Evolutionary conservation across 2,113 vertebrate species (phyloP).

Genomic region (Morone chrysops): DNA sequence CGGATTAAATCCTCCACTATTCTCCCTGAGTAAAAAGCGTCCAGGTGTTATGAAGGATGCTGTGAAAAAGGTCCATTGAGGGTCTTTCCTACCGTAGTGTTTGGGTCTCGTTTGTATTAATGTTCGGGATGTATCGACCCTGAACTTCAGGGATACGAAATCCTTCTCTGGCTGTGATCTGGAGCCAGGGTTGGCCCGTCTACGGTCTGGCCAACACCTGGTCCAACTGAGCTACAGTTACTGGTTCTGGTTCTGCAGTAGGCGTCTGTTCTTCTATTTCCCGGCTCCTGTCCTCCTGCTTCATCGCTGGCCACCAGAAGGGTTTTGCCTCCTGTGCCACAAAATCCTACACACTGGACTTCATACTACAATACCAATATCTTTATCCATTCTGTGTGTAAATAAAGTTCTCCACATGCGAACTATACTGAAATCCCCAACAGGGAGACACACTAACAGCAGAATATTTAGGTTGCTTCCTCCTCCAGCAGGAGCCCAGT

Average conservation of each 20-base stretch:
- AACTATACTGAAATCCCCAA: not conserved
- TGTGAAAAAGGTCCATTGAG: not conserved
- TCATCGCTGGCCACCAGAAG: too few relatives aligned
- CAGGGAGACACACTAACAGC: not conserved
- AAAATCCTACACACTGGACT: too few relatives aligned
- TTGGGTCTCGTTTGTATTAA: constrained; percentile 27
- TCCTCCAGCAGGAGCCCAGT: not conserved
- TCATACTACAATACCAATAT: too few relatives aligned
- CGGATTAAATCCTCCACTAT: constrained; percentile 84
- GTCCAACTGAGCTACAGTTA: too few relatives aligned
- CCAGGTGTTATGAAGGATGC: not conserved
- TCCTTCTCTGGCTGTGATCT: constrained; percentile 72
- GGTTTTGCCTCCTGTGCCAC: too few relatives aligned
- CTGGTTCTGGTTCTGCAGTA: too few relatives aligned
- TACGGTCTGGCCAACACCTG: too few relatives aligned
- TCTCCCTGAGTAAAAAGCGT: constrained; percentile 86
- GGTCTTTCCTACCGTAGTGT: constrained; percentile 65
- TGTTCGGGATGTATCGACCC: constrained; percentile 60
- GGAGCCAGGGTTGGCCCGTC: too few relatives aligned
- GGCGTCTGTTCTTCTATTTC: too few relatives aligned
- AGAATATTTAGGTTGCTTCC: not conserved
- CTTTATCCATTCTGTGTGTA: not conserved
- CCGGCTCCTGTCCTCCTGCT: too few relatives aligned
- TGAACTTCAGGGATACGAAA: constrained; percentile 71
- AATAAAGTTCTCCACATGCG: not conserved